A percentile compares a stretch with the other conserved stretches of the same genome.
These are phyloP conservation scores for Casuarius casuarius DNA, from an alignment of 2,113 vertebrate species.

Conservation along the genomic window DNA sequence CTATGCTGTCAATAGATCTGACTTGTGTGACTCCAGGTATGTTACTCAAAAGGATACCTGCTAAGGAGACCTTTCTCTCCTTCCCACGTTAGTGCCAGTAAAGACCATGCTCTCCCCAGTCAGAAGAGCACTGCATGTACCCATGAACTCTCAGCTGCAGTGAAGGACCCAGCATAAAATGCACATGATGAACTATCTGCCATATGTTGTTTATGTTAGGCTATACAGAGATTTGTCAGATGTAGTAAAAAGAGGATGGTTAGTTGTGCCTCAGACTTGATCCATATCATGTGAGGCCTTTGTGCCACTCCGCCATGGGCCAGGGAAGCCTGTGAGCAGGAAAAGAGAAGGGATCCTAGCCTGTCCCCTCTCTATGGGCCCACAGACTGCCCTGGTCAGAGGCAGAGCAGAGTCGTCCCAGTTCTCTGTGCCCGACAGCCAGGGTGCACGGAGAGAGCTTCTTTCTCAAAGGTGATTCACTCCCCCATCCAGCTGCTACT, in stretches of 20 bases:
- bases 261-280: fast-evolving
- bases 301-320: fast-evolving
- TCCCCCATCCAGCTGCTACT: background rate
- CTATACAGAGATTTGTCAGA: background rate
- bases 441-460: background rate
- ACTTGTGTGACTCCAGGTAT: background rate
- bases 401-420: fast-evolving
- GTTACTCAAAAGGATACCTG: background rate
- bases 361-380: background rate
- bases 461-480: background rate
- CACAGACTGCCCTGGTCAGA: background rate
- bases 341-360: background rate
- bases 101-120: background rate
- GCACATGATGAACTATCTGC: background rate
- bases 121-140: background rate
- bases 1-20: background rate
- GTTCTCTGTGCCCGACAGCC: background rate
- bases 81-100: background rate
- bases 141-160: background rate
- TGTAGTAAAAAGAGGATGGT: background rate
- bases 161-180: background rate
- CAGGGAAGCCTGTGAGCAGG: background rate
- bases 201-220: background rate
- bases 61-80: background rate
- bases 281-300: background rate